Base-by-base conservation (phyloP, 2,797 vertebrate genomes). In the Muscicapa striata region DNA sequence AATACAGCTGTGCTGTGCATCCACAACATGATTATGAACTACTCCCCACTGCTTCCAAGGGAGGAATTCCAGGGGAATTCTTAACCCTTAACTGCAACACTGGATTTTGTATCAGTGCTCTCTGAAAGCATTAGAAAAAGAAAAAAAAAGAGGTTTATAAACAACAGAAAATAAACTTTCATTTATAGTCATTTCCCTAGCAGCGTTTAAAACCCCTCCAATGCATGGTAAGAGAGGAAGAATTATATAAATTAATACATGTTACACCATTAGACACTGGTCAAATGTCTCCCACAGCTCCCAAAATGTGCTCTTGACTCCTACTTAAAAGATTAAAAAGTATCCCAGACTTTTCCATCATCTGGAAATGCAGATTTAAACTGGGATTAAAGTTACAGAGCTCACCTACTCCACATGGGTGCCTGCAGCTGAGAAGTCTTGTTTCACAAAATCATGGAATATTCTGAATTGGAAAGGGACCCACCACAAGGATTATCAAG, bases 141-240 rank as follows among this genome's bases (percentile, higher is more conserved):
- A 27, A 54, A n/a, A 26, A n/a, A 26, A 15, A 32, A 52, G 1
- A 66, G 5, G 9, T 43, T 72, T 59, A n/a, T 7, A 63, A 46
- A 29, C 16, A 32, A 52, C 0, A 64, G 49, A n/a, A 87, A 55
- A 24, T 1, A 24, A 76, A 32, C 15, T 57, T 57, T 59, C 6
- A 29, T n/a, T 34, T 14, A 5, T 7, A 19, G 30, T 5, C 0
- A 29, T 29, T 62, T 69, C 68, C 38, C 59, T 34, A 52, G 15
- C 3, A 20, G 26, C 0, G 0, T 16, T 66, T 38, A 64, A 67
- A 82, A 85, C 3, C 10, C 22, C 15, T 48, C 49, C 2, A 3
- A 24, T 45, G 26, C 24, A 9, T 0, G 1, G 20, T 9, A 82
- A 32, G 41, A 49, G 5, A 58, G 17, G n/a, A 83, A 87, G 23